Conservation (phyloP, 2,113 vertebrate species). For the rabbit (Oryctolagus cuniculus) region mOryCun1.1 NC_091438.1:70131001-70131500, state of each 20-base stretch:
- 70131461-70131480: background rate
- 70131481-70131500: background rate
- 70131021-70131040: too few species aligned
- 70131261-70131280: background rate
- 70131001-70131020: too few species aligned
- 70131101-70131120: too few species aligned
- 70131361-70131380: background rate
- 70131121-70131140: too few species aligned
- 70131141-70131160: too few species aligned
- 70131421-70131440: background rate
- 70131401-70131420: background rate
- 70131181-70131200: too few species aligned
- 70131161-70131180: too few species aligned
- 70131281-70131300: conserved; percentile 7
- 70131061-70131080: too few species aligned
- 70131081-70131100: too few species aligned
- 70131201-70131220: background rate
- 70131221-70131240: background rate
- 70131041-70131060: too few species aligned
- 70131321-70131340: background rate
- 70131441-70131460: background rate
- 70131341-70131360: conserved; percentile 28
- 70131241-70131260: background rate
- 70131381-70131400: background rate
- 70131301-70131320: background rate